Percentiles rank a stretch among this genome's conserved stretches.
phyloP scores from a whole-genome alignment of 2,797 vertebrate species.

The Amazonetta brasiliensis region DNA sequence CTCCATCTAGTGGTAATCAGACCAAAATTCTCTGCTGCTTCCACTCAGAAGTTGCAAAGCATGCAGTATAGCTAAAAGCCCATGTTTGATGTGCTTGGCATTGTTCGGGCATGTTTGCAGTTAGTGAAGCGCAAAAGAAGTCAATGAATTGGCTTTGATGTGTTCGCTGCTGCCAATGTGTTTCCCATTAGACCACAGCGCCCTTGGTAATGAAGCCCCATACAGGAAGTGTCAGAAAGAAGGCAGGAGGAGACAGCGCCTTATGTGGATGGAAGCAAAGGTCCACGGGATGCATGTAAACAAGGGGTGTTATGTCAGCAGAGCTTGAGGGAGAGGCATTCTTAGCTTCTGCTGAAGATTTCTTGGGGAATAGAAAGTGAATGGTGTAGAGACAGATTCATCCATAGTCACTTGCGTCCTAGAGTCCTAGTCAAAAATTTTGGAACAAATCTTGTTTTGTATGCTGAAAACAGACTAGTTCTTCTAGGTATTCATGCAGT shows the following conservation, averaged over 20 bases:
- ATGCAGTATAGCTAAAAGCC: neutral
- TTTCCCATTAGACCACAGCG: neutral
- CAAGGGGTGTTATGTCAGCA: neutral
- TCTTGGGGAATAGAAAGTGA: neutral
- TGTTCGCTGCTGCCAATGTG: neutral
- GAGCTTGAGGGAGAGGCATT: neutral
- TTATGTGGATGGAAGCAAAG: neutral
- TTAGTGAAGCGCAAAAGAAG: neutral
- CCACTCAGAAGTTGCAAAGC: accelerated
- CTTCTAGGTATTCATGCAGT: neutral
- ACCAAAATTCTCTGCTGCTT: neutral
- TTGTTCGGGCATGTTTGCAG: neutral
- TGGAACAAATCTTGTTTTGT: neutral
- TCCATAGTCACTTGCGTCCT: neutral
- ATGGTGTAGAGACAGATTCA: neutral
- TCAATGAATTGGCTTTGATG: neutral
- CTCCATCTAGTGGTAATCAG: slow-evolving; percentile 72
- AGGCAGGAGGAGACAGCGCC: neutral
- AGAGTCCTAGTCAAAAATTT: neutral
- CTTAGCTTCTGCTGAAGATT: neutral
- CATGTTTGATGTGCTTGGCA: neutral
- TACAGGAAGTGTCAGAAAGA: neutral
- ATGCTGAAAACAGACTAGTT: neutral
- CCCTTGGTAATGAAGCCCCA: neutral
- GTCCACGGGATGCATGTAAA: neutral